Percentiles rank a stretch among this genome's conserved stretches.
phyloP scores from a whole-genome alignment of 2,888 invertebrate species.

The Zygogramma bicolorata region DNA sequence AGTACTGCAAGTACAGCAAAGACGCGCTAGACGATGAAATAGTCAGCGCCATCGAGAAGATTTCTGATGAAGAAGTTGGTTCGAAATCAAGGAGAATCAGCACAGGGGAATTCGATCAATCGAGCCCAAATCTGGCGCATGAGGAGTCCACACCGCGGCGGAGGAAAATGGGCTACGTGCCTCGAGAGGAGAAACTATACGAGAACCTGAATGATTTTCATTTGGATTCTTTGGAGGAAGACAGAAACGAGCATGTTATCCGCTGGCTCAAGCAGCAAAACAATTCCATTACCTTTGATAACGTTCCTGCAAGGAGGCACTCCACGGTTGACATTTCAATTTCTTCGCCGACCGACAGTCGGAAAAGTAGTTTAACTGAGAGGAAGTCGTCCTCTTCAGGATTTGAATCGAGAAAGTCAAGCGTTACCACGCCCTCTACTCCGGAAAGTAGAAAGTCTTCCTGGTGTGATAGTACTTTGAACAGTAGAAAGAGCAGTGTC shows the following conservation, averaged over 20 bases:
- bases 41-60: slow-evolving; percentile 61
- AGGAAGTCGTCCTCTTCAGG: slow-evolving; percentile 58
- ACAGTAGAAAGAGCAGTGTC: slow-evolving; percentile 64
- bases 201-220: slow-evolving; percentile 61
- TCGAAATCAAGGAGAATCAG: slow-evolving; percentile 40
- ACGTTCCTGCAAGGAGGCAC: slow-evolving; percentile 49
- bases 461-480: slow-evolving; percentile 56
- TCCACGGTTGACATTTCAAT: slow-evolving; percentile 53
- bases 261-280: slow-evolving; percentile 66
- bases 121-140: slow-evolving; percentile 27
- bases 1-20: slow-evolving; percentile 66
- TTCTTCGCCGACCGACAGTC: slow-evolving; percentile 59
- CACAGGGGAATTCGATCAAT: slow-evolving; percentile 26
- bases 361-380: slow-evolving; percentile 58
- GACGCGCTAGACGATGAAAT: slow-evolving; percentile 63
- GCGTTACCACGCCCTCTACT: slow-evolving; percentile 59
- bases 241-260: slow-evolving; percentile 64
- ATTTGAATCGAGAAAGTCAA: slow-evolving; percentile 61
- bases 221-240: slow-evolving; percentile 60
- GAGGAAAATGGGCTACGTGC: slow-evolving; percentile 61
- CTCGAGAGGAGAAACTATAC: slow-evolving; percentile 63
- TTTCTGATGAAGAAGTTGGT: slow-evolving; percentile 47
- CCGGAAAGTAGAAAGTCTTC: slow-evolving; percentile 60
- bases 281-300: slow-evolving; percentile 49
- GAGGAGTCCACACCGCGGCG: slow-evolving; percentile 46